Evolutionary conservation across 2,888 invertebrate genomes (phyloP).

Genomic region (Watsonalla cultraria): DNA sequence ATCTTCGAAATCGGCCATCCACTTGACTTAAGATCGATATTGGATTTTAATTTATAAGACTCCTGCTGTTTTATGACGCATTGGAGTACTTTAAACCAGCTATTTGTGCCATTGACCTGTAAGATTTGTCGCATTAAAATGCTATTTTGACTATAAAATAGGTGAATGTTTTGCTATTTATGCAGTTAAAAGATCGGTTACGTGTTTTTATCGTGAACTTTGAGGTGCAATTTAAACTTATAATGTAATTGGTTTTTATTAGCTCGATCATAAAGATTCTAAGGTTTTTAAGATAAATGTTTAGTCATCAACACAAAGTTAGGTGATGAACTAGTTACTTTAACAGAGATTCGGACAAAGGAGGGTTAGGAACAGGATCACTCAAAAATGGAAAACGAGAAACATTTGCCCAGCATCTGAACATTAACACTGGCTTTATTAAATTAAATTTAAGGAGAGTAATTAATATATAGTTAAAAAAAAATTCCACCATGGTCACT

Average conservation of each 20-base stretch:
- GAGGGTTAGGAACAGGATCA: too few relatives aligned
- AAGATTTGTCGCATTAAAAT: constrained; percentile 55
- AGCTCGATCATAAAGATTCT: background rate
- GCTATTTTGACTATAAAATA: constrained; percentile 31
- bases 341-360: too few relatives aligned
- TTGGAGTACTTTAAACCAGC: constrained; percentile 31
- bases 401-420: too few relatives aligned
- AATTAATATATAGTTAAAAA: too few relatives aligned
- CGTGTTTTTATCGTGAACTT: constrained; percentile 35
- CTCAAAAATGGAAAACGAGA: too few relatives aligned
- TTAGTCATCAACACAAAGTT: too few relatives aligned
- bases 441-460: too few relatives aligned
- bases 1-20: constrained; percentile 44
- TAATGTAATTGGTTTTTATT: constrained; percentile 5
- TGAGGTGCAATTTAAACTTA: constrained; percentile 20
- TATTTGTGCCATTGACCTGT: constrained; percentile 37
- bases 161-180: constrained; percentile 35
- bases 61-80: constrained; percentile 55
- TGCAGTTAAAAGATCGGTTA: constrained; percentile 39
- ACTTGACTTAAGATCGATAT: constrained; percentile 41
- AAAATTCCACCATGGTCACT: too few relatives aligned
- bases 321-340: too few relatives aligned
- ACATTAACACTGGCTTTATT: too few relatives aligned
- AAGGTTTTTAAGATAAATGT: too few relatives aligned
- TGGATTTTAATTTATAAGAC: constrained; percentile 40